Base-by-base conservation (phyloP, 2,797 vertebrate species). In the Synanceia verrucosa region DNA sequence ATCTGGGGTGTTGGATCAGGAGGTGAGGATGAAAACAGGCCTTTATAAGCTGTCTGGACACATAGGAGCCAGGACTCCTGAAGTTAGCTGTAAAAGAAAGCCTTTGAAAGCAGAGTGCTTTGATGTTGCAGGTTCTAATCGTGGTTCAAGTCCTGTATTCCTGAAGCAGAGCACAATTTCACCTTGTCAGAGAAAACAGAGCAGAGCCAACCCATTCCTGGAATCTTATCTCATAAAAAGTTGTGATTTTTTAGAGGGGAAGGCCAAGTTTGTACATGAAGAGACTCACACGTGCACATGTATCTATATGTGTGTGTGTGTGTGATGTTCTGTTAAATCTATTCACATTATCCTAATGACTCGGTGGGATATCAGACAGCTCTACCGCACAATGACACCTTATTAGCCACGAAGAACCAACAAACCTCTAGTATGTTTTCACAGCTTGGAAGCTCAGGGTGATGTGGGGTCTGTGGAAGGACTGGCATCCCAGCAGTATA, bases 391-490 rank as follows among this genome's bases (percentile, higher is more conserved):
- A 93, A 92, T 94, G 94, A 95, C 95, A 96, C 95, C 93, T 94
- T 94, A 88, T 95, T 96, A 96, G 95, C 95, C 92, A 95, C 94
- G 88, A 91, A 94, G 94, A 94, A 94, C 93, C 95, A 94, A 95
- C 95, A 97, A 96, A 96, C 94, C 93, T 91, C 78, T 90, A 33
- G 67, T 90, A 62, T 97, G 96, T 98, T 98, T 97, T 96, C 94
- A 96, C 96, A 97, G 96, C 96, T 97, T 96, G 93, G 84, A 92
- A 91, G 82, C 79, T 93, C 92, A 90, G 94, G 94, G 94, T 95
- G 95, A 95, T 85, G 79, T 76, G 83, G 86, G 84, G 84, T 89
- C 83, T 85, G 77, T 59, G 79, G 94, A 89, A 95, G 95, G 94
- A 93, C 88, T 90, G 88, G 93, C 93, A 95, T 95, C 95, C 94